Evolutionary conservation across 1,140 invertebrate genomes (phyloP).

Genomic region (Drosophila bifasciata): DNA sequence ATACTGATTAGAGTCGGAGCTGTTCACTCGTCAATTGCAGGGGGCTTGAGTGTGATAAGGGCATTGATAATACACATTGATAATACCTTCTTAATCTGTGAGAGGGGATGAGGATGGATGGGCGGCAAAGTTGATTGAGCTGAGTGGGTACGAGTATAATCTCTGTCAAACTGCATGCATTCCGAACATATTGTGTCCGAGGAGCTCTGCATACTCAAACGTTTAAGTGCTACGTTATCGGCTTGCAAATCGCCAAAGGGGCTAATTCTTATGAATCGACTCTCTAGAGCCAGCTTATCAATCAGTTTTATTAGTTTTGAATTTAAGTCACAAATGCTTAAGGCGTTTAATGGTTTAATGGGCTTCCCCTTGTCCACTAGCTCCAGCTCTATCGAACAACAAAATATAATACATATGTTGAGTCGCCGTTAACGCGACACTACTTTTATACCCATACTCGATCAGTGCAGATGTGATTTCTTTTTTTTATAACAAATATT

Average conservation of each 20-base stretch:
- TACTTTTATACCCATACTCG: no score
- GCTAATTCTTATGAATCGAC: conserved; percentile 1
- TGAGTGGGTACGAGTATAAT: background rate
- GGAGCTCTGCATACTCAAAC: conserved; percentile 14
- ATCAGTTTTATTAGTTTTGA: no score
- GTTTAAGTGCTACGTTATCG: conserved; percentile 17
- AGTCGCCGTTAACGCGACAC: no score
- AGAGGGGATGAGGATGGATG: no score
- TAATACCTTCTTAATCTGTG: conserved; percentile 35
- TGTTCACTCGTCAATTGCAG: conserved; percentile 5
- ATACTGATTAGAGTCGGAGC: conserved; percentile 16
- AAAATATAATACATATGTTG: no score
- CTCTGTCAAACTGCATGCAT: conserved; percentile 11
- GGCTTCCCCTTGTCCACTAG: no score
- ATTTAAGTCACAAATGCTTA: no score
- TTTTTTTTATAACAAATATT: no score
- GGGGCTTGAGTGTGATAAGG: conserved; percentile 26
- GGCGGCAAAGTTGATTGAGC: background rate
- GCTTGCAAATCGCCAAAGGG: background rate
- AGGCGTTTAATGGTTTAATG: no score
- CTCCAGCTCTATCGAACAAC: no score
- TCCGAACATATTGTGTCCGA: background rate
- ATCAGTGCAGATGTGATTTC: no score
- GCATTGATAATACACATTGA: conserved; percentile 29
- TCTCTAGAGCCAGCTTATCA: no score